Evolutionary conservation across 37 sponge, comb jelly and placozoan species (phyloP), one percentile per base, ranked within the genome.

Genomic region (Chondrilla cf. caribensis): DNA sequence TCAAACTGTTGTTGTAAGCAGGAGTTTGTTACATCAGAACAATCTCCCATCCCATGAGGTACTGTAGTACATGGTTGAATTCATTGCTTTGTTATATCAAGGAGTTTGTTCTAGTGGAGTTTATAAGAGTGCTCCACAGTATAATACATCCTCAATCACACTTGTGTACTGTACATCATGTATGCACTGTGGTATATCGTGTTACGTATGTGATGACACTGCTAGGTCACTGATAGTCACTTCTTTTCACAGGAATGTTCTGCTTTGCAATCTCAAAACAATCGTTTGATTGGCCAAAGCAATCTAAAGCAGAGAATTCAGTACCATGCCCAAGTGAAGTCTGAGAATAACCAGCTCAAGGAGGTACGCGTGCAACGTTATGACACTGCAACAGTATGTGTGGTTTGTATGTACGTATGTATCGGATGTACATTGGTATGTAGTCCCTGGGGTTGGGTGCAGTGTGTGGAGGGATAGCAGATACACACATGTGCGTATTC

Each of bases 241-340:
- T n/a, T n/a, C n/a, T n/a, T 11, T 47, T 47, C 51, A 14, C 58
- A 91, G 92, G 89, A 90, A 70, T 88, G 81, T 62, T 79, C 80
- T 19, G 85, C 73, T 3, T 58, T 94, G 66, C 65, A 81, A n/a
- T 82, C 85, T 18, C 92, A 94, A 71, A 88, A 92, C 89, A 87
- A 84, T 14, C 32, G 42, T 29, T 77, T 92, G 31, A 68, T 83
- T 40, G 95, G 95, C 19, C 95, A 95, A 39, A 90, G 79, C 3
- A 95, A 95, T 38, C 58, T 85, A 5, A 66, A 93, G 24, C 95
- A 95, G 58, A 85, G 83, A 26, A 95, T 95, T 36, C 93, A 92
- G 47, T 92, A 89, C 28, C 95, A 95, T 81, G 85, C 85, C 14
- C 25, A 84, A 4, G 40, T 84, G 54, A 95, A 95, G 43, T 79